Evolutionary conservation across 1,140 invertebrate genomes (phyloP), one percentile per base, ranked within the genome.

Genomic region (Euglossa dilemma): DNA sequence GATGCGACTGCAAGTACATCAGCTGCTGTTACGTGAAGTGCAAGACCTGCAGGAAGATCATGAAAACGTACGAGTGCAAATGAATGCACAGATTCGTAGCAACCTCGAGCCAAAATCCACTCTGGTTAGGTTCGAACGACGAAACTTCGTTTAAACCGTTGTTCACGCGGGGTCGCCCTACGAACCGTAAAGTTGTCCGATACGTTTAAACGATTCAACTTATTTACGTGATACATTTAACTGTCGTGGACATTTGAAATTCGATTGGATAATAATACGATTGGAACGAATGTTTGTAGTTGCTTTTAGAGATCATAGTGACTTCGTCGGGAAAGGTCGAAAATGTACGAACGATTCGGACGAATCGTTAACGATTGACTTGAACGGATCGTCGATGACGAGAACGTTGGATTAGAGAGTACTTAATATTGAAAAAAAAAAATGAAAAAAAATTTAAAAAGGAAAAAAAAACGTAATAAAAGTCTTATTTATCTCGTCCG

Each of bases 1-100:
- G 97, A 90, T 98, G 98, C 94, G 96, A 97, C 89, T 99, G 98
- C 95, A 97, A 97, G 93, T 98, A 98, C 94, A 96, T 98, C 92
- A 98, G 97, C 95, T 98, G 98, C 94, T 98, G 98, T 93, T 97
- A 97, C 91, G 98, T 99, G 16, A 97, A 97, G 92, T 99, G 98
- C 93, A 97, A 98, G 93, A 96, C 96, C 4, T 98, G 97, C 93
- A 94, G 95, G 84, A 95, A 95, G 86, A 95, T 95, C 89, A 95
- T 95, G 69, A 95, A 97, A 90, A 96, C 96, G 66, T 95, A 97
- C 92, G 96, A 96, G 91, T 97, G 97, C 93, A 96, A 96, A 93
- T 97, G 45, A 80, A 80, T 57, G 36, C 36, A 36, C 28, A 23
- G 20, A 50, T 66, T 47, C 36, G 6, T 52, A 50, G 11, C 7